Base-by-base conservation (phyloP, 2,113 vertebrate genomes). In the Oophaga pumilio region DNA sequence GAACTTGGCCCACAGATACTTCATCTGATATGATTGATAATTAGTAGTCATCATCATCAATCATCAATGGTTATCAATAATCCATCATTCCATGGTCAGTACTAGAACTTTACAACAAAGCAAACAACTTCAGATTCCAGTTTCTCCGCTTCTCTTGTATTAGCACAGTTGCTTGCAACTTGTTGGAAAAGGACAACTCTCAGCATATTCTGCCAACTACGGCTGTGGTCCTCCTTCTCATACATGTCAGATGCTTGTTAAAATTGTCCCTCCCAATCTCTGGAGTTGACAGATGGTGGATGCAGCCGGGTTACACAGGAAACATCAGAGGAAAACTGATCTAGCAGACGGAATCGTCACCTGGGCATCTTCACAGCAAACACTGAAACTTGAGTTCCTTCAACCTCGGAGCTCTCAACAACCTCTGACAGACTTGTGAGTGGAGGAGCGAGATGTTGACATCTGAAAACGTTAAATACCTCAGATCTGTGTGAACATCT, bases 291-390 rank as follows among this genome's bases (percentile, higher is more conserved):
- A 73, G 69, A 73, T 73, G 69, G 28, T 9, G 14, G 28, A 20
- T 43, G 69, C 20, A 73, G 69, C 7, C 17, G 28, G 60, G 28
- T 33, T 33, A 69, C 69, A 18, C 69, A 73, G 69, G 69, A 73
- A 73, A 64, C 62, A n/a, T 62, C 18, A 62, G 9, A 56, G 53
- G 53, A 56, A 62, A 62, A 12, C 66, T 14, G 68, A 69, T 69
- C 1, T 69, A 33, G 12, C 24, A 10, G 68, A 73, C 2, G 33
- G 7, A 4, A 18, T 20, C 1, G 43, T 50, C 71, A 74, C 33
- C 28, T 50, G 71, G 71, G 71, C 28, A 22, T 50, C 71, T 74
- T 49, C 71, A 33, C 68, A 71, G 68, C 68, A 71, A 71, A 71
- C 26, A 15, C 26, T 33, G 66, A 26, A 26, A 26, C 66, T 8